Percentiles rank a stretch among this genome's conserved stretches.
Evolutionary conservation across 2,797 vertebrate genomes (phyloP).

Genomic region (Anabas testudineus): DNA sequence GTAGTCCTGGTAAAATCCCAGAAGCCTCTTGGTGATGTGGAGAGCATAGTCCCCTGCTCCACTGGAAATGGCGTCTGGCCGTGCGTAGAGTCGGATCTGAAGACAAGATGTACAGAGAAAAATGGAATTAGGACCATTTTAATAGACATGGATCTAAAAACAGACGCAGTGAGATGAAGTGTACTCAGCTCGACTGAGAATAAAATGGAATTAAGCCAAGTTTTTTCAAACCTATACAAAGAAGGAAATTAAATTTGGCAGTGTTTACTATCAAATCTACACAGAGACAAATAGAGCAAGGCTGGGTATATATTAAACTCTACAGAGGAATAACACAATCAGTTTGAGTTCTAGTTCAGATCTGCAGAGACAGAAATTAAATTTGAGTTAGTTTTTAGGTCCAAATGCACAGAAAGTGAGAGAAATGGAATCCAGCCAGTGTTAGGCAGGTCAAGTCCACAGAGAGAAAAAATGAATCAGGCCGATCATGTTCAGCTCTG

Average conservation of each 20-base stretch:
- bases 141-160: conserved; percentile 22
- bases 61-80: conserved; percentile 91
- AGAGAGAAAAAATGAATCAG: conserved; percentile 37
- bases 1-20: conserved; percentile 96
- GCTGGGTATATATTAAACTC: not conserved
- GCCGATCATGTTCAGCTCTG: conserved; percentile 14
- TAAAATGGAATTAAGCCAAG: conserved; percentile 4
- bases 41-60: conserved; percentile 93
- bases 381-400: conserved; percentile 11
- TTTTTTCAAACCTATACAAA: conserved; percentile 6
- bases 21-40: conserved; percentile 92
- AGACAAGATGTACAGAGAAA: not conserved
- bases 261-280: conserved; percentile 35
- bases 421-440: conserved; percentile 26
- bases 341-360: conserved; percentile 10
- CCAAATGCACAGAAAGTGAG: conserved; percentile 14
- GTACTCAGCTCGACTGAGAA: conserved; percentile 12
- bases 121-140: conserved; percentile 32
- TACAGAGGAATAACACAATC: conserved; percentile 24
- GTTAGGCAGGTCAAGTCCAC: conserved; percentile 27
- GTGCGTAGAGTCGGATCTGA: conserved; percentile 92
- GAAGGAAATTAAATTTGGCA: conserved; percentile 40
- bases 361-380: conserved; percentile 28
- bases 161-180: conserved; percentile 30
- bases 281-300: conserved; percentile 2